These are phyloP conservation scores for Cladorhizidae sp. DNA, from an alignment of 37 sponge, comb jelly and placozoan genomes.

Conservation along the genomic window DNA sequence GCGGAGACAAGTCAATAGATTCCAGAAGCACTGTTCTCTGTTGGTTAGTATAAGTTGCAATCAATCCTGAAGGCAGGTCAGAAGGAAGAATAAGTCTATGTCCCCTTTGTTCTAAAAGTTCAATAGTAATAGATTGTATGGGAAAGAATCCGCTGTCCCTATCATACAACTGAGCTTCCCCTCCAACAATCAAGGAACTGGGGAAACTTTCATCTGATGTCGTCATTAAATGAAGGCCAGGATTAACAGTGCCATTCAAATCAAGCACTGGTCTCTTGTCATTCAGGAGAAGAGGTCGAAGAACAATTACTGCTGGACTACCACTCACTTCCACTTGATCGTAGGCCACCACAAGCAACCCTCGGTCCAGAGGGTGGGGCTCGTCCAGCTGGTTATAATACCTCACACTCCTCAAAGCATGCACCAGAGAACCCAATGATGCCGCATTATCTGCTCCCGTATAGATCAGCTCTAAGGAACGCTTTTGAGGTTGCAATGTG, in stretches of 20 bases:
- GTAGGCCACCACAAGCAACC: constrained; percentile 33
- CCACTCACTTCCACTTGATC: constrained; percentile 39
- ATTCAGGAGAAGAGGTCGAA: constrained; percentile 41
- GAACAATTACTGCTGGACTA: constrained; percentile 4
- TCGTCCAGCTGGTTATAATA: constrained; percentile 51
- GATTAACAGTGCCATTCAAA: constrained; percentile 49
- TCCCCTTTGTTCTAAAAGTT: background rate
- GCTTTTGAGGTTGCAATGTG: constrained; percentile 22
- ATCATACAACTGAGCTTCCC: constrained; percentile 70
- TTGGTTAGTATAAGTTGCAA: background rate
- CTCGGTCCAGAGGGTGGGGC: constrained; percentile 56
- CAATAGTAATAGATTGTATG: constrained; percentile 28
- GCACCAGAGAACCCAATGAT: constrained; percentile 21
- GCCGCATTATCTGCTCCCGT: constrained; percentile 22
- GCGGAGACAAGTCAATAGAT: background rate
- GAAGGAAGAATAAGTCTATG: background rate
- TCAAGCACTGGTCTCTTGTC: constrained; percentile 62
- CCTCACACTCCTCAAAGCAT: constrained; percentile 27
- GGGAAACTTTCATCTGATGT: constrained; percentile 42
- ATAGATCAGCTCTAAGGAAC: constrained; percentile 46
- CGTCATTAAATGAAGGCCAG: constrained; percentile 42
- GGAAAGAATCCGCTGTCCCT: constrained; percentile 65
- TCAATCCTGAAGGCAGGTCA: background rate
- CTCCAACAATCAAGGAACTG: constrained; percentile 31
- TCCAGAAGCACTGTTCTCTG: background rate